phyloP scores from a whole-genome alignment of 30 jellyfish, hydroid and myxozoan genomes.

The Hydra vulgaris region DNA sequence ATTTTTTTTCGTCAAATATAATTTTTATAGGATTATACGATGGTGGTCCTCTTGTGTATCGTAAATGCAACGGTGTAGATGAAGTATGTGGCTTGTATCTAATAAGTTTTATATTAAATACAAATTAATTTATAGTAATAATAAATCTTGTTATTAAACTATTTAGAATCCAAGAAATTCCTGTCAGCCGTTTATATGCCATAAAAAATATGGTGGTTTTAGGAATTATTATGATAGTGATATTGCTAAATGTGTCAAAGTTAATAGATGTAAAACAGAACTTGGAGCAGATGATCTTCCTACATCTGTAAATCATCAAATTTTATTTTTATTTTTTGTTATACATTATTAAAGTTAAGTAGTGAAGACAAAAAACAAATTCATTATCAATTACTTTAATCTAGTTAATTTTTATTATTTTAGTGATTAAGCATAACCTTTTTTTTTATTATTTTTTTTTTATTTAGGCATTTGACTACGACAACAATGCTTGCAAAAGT shows the following conservation, averaged over 20 bases:
- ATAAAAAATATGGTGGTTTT: conserved; percentile 17
- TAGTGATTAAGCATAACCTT: not conserved
- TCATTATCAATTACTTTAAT: too few species aligned
- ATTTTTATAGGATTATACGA: not conserved
- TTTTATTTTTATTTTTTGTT: not conserved
- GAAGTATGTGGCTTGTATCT: conserved; percentile 11
- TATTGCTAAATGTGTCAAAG: conserved; percentile 17
- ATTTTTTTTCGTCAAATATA: not conserved
- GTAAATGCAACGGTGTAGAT: conserved; percentile 14
- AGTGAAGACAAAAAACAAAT: too few species aligned
- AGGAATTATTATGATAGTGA: conserved; percentile 12
- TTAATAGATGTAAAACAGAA: conserved; percentile 6
- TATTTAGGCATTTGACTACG: conserved; percentile 24
- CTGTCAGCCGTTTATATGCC: conserved; percentile 17
- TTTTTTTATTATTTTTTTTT: too few species aligned
- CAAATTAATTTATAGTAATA: too few species aligned
- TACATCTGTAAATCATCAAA: conserved; percentile 1
- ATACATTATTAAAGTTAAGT: too few species aligned
- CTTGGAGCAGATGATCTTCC: conserved; percentile 24
- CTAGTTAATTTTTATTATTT: too few species aligned
- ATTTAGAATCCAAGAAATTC: conserved; percentile 20
- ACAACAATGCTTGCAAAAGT: conserved; percentile 12
- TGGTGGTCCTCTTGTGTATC: not conserved
- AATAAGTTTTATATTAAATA: too few species aligned
- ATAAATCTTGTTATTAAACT: too few species aligned